phyloP scores from a whole-genome alignment of 2,113 vertebrate species.

The Pholis gunnellus region DNA sequence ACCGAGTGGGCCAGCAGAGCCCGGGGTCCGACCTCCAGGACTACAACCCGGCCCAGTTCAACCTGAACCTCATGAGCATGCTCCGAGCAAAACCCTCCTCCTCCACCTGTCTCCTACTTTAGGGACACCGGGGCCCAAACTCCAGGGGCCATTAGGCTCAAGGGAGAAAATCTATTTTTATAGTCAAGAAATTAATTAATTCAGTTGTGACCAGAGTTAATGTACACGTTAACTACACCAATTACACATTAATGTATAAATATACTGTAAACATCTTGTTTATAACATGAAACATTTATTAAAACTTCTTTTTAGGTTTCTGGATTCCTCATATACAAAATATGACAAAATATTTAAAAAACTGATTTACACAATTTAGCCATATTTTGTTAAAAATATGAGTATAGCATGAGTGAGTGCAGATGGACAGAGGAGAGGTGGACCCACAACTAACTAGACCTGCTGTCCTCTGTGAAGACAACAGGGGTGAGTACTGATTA shows the following conservation, averaged over 20 bases:
- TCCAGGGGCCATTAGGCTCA: not conserved
- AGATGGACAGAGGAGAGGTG: not conserved
- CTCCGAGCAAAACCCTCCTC: constrained; percentile 75
- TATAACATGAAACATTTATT: not conserved
- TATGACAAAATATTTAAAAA: not conserved
- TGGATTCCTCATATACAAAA: not conserved
- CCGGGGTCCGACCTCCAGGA: constrained; percentile 15
- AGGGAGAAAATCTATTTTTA: not conserved
- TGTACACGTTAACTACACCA: not conserved
- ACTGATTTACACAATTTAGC: not conserved
- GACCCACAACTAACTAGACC: not conserved
- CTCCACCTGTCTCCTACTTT: constrained; percentile 76
- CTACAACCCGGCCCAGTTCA: constrained; percentile 75
- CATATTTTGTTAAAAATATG: not conserved
- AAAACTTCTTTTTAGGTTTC: not conserved
- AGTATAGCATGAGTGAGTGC: not conserved
- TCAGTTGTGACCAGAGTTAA: not conserved
- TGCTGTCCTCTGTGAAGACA: not conserved
- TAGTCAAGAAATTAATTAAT: not conserved
- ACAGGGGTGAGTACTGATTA: not conserved
- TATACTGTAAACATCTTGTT: not conserved
- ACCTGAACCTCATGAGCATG: constrained; percentile 63
- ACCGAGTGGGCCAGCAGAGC: not conserved
- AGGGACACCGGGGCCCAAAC: not conserved
- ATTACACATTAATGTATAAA: not conserved